Evolutionary conservation across 1,140 invertebrate species (phyloP).

Genomic region (Cyclina sinensis): DNA sequence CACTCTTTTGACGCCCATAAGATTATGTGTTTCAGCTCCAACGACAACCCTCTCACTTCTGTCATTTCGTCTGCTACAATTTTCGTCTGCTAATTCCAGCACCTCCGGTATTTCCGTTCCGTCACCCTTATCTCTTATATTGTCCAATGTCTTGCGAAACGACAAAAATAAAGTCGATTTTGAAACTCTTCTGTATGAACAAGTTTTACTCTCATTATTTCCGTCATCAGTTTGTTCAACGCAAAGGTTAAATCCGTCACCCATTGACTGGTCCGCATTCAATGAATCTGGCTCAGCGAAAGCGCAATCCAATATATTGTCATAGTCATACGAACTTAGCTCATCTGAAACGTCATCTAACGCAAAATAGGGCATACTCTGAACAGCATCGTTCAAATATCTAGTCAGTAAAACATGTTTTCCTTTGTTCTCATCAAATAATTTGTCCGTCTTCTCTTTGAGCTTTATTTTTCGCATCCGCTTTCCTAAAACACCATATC

Average conservation of each 20-base stretch:
- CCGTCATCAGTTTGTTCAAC: background rate
- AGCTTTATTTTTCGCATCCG: background rate
- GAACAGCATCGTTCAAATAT: conserved; percentile 12
- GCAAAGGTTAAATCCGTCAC: background rate
- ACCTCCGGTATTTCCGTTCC: conserved; percentile 1
- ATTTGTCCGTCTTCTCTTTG: background rate
- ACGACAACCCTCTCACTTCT: background rate
- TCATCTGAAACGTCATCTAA: background rate
- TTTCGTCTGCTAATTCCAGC: background rate
- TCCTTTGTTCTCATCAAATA: background rate
- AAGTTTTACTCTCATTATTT: background rate
- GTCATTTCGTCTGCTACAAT: background rate
- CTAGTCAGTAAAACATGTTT: background rate
- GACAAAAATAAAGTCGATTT: background rate
- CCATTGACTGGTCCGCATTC: background rate
- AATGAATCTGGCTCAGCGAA: background rate
- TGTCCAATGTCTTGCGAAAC: background rate
- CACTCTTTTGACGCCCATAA: background rate
- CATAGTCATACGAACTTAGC: background rate
- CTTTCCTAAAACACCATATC: background rate
- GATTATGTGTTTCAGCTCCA: background rate
- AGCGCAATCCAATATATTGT: background rate
- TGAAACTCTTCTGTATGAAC: background rate
- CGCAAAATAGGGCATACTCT: background rate
- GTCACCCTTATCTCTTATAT: background rate